Percentiles rank a stretch among this genome's conserved stretches.
These are phyloP conservation scores for Drosophila bunnanda DNA, from an alignment of 2,888 invertebrate genomes.

Conservation along the genomic window DNA sequence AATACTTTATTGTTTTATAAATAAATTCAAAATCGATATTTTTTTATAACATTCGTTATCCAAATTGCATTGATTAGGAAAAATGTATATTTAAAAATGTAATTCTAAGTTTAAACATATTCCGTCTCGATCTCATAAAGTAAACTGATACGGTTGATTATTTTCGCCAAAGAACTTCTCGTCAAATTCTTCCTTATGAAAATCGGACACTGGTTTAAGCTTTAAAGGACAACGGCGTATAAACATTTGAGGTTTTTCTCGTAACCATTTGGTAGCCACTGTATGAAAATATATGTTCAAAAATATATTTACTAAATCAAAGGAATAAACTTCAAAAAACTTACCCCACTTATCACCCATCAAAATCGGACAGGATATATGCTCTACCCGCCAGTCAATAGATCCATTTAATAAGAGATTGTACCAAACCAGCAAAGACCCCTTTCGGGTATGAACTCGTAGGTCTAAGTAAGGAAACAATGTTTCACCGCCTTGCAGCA, in stretches of 20 bases:
- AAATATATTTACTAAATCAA: not conserved
- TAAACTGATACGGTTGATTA: not conserved
- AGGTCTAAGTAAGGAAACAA: slow-evolving; percentile 9
- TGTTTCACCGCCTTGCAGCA: slow-evolving; percentile 15
- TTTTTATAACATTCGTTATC: too few relatives aligned
- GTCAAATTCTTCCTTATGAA: not conserved
- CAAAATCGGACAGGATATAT: slow-evolving; percentile 13
- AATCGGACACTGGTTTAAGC: not conserved
- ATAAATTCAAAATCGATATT: too few relatives aligned
- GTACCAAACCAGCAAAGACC: slow-evolving; percentile 14
- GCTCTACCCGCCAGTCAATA: slow-evolving; percentile 1
- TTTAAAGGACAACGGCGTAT: slow-evolving; percentile 8
- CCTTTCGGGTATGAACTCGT: slow-evolving; percentile 7
- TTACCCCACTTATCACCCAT: slow-evolving; percentile 22
- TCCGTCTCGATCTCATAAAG: not conserved
- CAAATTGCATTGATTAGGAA: not conserved
- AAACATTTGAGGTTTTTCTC: slow-evolving; percentile 10
- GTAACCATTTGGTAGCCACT: slow-evolving; percentile 20
- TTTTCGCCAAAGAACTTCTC: slow-evolving; percentile 1
- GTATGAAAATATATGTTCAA: not conserved
- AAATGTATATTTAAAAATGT: not conserved
- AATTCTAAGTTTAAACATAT: not conserved
- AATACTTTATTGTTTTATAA: too few relatives aligned
- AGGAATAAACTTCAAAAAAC: not conserved
- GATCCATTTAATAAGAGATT: slow-evolving; percentile 12